Percentiles rank a stretch among this genome's conserved stretches.
phyloP scores from a whole-genome alignment of 2,113 vertebrate species.

The Calyptomena viridis region DNA sequence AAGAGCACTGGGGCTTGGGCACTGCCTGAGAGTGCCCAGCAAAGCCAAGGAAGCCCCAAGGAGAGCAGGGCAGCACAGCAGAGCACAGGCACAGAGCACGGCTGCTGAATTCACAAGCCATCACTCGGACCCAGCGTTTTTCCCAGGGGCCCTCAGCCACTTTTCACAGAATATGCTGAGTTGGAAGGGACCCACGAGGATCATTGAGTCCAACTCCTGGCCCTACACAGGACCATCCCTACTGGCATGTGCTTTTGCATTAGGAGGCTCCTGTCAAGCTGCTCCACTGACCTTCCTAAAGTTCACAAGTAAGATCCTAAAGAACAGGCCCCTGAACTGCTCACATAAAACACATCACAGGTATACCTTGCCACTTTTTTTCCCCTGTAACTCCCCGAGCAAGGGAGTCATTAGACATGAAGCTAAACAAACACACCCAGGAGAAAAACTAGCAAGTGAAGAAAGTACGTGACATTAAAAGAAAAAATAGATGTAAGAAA shows the following conservation, averaged over 20 bases:
- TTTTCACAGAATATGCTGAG: not conserved
- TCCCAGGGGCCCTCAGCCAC: not conserved
- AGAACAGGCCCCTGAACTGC: not conserved
- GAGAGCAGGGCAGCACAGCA: not conserved
- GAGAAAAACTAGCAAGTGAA: not conserved
- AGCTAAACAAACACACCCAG: not conserved
- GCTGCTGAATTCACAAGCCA: not conserved
- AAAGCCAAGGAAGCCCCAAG: not conserved
- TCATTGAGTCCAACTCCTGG: too few species aligned
- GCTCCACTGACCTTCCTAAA: not conserved
- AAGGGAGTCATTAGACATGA: not conserved
- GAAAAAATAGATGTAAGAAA: conserved; percentile 66
- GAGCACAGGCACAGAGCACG: not conserved
- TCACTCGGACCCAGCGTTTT: too few species aligned
- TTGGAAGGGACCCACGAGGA: too few species aligned
- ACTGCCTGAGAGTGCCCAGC: not conserved
- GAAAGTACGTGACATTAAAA: conserved; percentile 21
- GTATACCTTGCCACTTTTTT: fast-evolving
- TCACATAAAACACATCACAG: not conserved
- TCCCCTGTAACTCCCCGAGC: not conserved
- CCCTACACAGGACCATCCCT: too few species aligned
- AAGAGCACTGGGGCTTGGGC: not conserved
- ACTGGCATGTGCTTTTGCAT: not conserved
- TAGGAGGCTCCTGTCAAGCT: not conserved
- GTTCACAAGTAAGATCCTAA: not conserved